phyloP scores from a whole-genome alignment of 2,797 vertebrate species.

The Sebastes ruberrimus region DNA sequence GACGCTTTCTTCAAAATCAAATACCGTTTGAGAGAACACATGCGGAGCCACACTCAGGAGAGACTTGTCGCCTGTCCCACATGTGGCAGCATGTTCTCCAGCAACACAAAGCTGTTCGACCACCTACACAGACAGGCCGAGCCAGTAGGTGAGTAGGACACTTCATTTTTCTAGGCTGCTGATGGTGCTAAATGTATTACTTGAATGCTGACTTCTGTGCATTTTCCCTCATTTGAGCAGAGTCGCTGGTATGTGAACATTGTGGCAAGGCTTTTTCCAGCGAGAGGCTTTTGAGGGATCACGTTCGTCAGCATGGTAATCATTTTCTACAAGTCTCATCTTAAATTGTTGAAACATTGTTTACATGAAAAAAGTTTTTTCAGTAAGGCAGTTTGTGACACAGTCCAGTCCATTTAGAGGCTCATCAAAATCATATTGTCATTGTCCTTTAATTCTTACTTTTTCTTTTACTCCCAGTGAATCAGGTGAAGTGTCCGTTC shows the following conservation, averaged over 20 bases:
- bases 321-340: not conserved
- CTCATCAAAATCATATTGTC: not conserved
- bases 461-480: conserved; percentile 55
- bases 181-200: not conserved
- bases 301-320: conserved; percentile 78
- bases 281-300: conserved; percentile 82
- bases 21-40: conserved; percentile 80
- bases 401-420: not conserved
- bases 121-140: conserved; percentile 82
- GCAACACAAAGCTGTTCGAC: conserved; percentile 83
- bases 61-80: conserved; percentile 80
- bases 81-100: conserved; percentile 85
- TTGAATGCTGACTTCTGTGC: not conserved
- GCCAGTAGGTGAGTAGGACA: conserved; percentile 69
- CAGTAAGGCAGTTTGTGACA: not conserved
- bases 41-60: conserved; percentile 81
- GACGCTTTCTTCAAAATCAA: conserved; percentile 81
- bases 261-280: conserved; percentile 83
- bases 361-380: not conserved
- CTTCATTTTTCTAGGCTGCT: not conserved
- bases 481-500: conserved; percentile 78
- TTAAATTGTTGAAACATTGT: not conserved
- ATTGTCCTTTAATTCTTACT: not conserved
- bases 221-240: conserved; percentile 54
- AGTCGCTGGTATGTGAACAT: conserved; percentile 82